Conservation (phyloP, 2,113 vertebrate genomes). For the Lucifuga dentata region DNA sequence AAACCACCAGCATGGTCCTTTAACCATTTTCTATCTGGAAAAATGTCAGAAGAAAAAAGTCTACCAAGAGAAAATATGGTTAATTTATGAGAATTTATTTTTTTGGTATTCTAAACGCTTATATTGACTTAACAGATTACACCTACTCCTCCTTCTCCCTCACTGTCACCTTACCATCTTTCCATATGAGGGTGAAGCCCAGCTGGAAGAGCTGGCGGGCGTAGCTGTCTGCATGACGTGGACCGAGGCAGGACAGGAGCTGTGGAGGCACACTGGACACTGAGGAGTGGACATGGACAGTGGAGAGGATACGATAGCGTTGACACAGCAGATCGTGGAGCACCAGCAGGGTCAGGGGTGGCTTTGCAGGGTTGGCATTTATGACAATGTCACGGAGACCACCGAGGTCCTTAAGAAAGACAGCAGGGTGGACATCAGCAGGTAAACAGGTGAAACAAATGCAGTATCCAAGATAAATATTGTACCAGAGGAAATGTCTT, state of each 20-base stretch:
- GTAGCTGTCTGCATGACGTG: slow-evolving; percentile 82
- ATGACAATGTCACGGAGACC: slow-evolving; percentile 95
- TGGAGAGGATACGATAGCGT: slow-evolving; percentile 88
- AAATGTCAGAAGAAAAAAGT: no score
- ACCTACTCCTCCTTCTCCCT: not conserved
- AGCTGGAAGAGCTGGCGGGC: slow-evolving; percentile 90
- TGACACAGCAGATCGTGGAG: slow-evolving; percentile 91
- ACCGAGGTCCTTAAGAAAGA: slow-evolving; percentile 86
- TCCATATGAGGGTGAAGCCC: slow-evolving; percentile 98
- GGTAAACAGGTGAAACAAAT: not conserved
- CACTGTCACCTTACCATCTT: slow-evolving; percentile 87
- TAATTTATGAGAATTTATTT: no score
- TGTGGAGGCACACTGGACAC: slow-evolving; percentile 84
- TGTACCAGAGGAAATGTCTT: not conserved
- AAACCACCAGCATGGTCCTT: no score
- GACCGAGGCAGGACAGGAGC: slow-evolving; percentile 92
- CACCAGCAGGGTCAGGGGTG: slow-evolving; percentile 90
- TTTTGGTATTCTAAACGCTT: no score
- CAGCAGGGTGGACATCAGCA: not conserved
- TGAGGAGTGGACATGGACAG: slow-evolving; percentile 94
- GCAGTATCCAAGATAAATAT: not conserved
- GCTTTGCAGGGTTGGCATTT: slow-evolving; percentile 90
- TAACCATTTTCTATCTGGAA: no score
- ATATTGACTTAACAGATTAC: no score
- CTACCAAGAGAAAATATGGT: no score